A percentile compares a stretch with the other conserved stretches of the same genome.
phyloP scores from a whole-genome alignment of 2,113 vertebrate species.

The Ranitomeya variabilis region DNA sequence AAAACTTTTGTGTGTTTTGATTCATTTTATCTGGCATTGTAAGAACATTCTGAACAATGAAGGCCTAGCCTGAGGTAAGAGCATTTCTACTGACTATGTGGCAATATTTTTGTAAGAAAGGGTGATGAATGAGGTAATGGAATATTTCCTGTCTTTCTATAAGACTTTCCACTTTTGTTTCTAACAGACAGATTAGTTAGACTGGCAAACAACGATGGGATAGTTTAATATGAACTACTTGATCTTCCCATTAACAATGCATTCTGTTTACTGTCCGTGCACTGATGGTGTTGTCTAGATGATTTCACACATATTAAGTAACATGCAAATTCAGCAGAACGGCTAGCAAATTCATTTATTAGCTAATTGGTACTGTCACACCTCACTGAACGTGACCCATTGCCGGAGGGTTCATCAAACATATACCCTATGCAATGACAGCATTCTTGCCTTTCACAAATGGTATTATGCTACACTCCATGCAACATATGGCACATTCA shows the following conservation, averaged over 20 bases:
- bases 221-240: neutral
- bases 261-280: slow-evolving; percentile 17
- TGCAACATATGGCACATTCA: slow-evolving; percentile 24
- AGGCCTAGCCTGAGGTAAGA: neutral
- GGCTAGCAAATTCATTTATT: slow-evolving; percentile 11
- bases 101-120: neutral
- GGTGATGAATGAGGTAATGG: neutral
- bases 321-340: slow-evolving; percentile 30
- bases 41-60: neutral
- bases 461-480: neutral
- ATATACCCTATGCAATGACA: neutral
- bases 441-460: neutral
- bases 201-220: neutral
- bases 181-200: slow-evolving; percentile 30
- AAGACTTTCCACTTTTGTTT: slow-evolving; percentile 8
- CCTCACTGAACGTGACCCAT: slow-evolving; percentile 33
- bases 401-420: slow-evolving; percentile 25
- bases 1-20: neutral
- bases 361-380: slow-evolving; percentile 22
- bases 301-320: slow-evolving; percentile 41
- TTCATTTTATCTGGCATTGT: neutral
- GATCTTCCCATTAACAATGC: neutral
- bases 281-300: slow-evolving; percentile 19
- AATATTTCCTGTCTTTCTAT: neutral
- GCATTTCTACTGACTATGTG: neutral